Evolutionary conservation across 2,113 vertebrate genomes (phyloP), one percentile per base, ranked within the genome.

Genomic region (Hepsetus odoe): DNA sequence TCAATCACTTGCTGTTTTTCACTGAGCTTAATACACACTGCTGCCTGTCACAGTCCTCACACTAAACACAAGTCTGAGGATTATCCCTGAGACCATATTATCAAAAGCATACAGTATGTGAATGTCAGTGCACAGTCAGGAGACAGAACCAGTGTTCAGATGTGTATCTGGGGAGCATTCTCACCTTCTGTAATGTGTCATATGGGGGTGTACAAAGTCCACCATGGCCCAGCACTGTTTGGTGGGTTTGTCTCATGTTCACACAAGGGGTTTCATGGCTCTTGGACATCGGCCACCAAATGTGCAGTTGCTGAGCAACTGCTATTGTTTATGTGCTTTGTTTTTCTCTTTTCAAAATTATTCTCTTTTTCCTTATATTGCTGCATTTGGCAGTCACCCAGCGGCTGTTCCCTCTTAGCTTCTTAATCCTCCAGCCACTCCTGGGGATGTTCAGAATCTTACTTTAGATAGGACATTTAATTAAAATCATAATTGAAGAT

Each of bases 401-500:
- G 42, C 78, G 66, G 76, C 80, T 82, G 53, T 82, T 82, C 62
- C 71, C 66, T 72, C 74, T 85, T 87, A 82, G 80, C 67, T 70
- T 51, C 69, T 77, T 87, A 85, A 86, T 85, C 83, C 84, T 85
- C 67, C 69, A 78, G 64, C 42, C 82, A 80, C 79, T 86, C 82
- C 66, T 67, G 80, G 83, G 70, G 67, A 86, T 74, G 81, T 89
- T 83, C 53, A 24, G 75, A 87, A 82, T 81, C 82, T 77, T 82
- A 69, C 94, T 89, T 92, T 62, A 92, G 91, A 94, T 92, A 82
- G 92, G 92, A 91, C 91, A 90, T 93, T 94, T 95, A 95, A 95
- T 95, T 96, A 95, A 95, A 95, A 94, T 93, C 91, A 91, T 94
- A 95, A 96, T 94, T 95, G 95, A 94, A 94, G 94, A 94, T 94